phyloP scores from a whole-genome alignment of 2,888 invertebrate species.

The Drosophila quinaria region DNA sequence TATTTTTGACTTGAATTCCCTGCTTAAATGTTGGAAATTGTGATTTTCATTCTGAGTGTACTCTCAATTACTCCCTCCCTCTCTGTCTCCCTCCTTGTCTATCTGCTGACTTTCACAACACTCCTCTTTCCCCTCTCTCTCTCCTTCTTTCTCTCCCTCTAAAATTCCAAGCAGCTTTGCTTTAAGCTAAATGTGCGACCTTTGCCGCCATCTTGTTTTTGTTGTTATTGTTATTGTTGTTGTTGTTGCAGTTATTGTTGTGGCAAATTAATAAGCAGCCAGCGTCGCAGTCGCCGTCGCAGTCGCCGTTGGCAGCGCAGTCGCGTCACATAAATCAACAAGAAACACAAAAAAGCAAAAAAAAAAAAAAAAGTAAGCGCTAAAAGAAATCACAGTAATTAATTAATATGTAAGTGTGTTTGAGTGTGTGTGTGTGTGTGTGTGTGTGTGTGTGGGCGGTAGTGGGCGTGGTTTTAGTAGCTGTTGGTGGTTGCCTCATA shows the following conservation, averaged over 20 bases:
- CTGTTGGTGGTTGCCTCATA: slow-evolving; percentile 48
- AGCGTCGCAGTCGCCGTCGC: slow-evolving; percentile 34
- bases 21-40: no score
- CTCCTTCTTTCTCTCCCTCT: no score
- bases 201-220: slow-evolving; percentile 29
- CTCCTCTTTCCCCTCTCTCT: neutral
- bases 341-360: slow-evolving; percentile 15
- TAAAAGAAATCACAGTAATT: slow-evolving; percentile 77
- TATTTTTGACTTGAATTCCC: no score
- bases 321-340: slow-evolving; percentile 64
- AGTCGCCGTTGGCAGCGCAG: slow-evolving; percentile 47
- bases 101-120: no score
- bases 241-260: slow-evolving; percentile 58
- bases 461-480: slow-evolving; percentile 11
- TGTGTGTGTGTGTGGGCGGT: neutral
- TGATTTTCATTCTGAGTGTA: neutral
- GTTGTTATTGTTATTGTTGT: slow-evolving; percentile 16
- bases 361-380: slow-evolving; percentile 38
- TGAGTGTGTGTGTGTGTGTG: slow-evolving; percentile 29
- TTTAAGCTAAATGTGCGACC: slow-evolving; percentile 54
- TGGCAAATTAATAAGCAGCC: slow-evolving; percentile 71
- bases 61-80: neutral
- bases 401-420: slow-evolving; percentile 57
- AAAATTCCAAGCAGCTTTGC: slow-evolving; percentile 6
- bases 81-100: neutral